Base-by-base conservation (phyloP, 2,797 vertebrate species). In the Amniataba percoides region DNA sequence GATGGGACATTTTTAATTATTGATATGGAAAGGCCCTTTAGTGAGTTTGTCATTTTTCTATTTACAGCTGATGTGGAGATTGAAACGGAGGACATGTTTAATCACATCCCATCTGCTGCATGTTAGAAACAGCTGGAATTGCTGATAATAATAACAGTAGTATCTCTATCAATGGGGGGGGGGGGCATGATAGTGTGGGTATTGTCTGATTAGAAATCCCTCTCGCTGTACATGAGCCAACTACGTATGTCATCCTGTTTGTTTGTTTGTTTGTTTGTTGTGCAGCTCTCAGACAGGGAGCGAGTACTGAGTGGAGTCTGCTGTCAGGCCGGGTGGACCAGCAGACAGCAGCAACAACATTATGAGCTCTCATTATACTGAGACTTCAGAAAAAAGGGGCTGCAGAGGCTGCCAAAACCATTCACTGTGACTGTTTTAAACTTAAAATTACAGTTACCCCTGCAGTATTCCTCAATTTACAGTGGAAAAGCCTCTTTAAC, bases 51-150 rank as follows among this genome's bases (percentile, higher is more conserved):
- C 10, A 45, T n/a, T 74, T 83, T 70, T 49, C 2, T 76, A 21
- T 87, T 79, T 71, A 55, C 66, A 66, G 64, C 45, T 78, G 45
- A 74, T 46, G 60, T 49, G 18, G 56, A 46, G 64, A 69, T 15
- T 0, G 9, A 0, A 1, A 57, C 25, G 21, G 62, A 56, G 69
- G 27, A n/a, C 48, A 43, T 56, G 27, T 68, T 63, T 78, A 63
- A 80, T 85, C 71, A 77, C 52, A 75, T 66, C 52, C 53, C 59
- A 87, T 88, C 46, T 78, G 56, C 56, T 74, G 34, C 8, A 15
- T 61, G 45, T 65, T 67, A 76, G 40, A 77, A 87, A 85, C 78
- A 70, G 56, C 75, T 78, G 75, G 56, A 77, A 71, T 27, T 43
- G 59, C 63, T 78, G 61, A 83, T 81, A 81, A 79, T 71, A 74